These are phyloP conservation scores for Merops nubicus DNA, from an alignment of 2,113 vertebrate species.

Conservation along the genomic window DNA sequence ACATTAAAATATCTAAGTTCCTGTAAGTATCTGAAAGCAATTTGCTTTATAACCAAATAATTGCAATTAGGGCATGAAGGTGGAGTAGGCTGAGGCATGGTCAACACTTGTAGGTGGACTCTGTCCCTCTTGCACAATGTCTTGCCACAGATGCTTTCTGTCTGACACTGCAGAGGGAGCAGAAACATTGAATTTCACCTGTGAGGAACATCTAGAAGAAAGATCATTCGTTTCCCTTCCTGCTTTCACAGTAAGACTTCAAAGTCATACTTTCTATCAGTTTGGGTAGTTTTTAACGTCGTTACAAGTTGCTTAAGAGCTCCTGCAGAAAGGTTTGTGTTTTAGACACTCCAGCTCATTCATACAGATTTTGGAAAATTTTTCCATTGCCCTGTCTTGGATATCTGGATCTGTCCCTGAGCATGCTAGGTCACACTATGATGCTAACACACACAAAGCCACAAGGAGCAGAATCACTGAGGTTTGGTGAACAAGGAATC, in stretches of 20 bases:
- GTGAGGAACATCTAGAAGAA: neutral
- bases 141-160: neutral
- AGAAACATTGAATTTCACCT: neutral
- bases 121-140: neutral
- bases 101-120: neutral
- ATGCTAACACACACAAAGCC: neutral
- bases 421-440: neutral
- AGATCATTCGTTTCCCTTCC: neutral
- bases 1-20: neutral
- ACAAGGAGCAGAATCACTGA: accelerated
- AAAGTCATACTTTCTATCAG: neutral
- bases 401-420: neutral
- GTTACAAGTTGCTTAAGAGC: neutral
- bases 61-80: neutral
- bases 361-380: neutral
- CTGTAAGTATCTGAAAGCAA: neutral
- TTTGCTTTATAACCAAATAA: neutral
- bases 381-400: neutral
- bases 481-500: neutral
- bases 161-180: neutral
- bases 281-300: neutral
- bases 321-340: neutral
- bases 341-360: neutral
- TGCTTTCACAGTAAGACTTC: neutral
- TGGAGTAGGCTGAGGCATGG: neutral